Evolutionary conservation across 1,140 invertebrate genomes (phyloP).

Genomic region (Agrypnia vestita): DNA sequence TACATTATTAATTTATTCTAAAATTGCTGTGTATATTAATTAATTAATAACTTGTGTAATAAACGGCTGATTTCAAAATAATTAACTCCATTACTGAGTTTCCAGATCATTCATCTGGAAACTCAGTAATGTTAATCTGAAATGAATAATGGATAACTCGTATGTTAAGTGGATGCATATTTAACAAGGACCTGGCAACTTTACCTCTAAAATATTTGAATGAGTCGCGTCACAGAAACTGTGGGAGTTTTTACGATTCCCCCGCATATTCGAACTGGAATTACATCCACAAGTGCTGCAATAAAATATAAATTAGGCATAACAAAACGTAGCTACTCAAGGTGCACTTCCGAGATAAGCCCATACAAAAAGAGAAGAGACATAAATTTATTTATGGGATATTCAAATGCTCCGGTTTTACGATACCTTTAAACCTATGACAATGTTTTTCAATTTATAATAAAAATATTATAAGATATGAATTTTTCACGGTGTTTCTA

Average conservation of each 20-base stretch:
- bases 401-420: conserved; percentile 19
- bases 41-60: no score
- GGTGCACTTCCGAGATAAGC: conserved; percentile 38
- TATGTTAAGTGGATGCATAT: no score
- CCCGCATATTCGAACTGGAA: conserved; percentile 22
- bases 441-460: conserved; percentile 37
- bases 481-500: no score
- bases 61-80: no score
- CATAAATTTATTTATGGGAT: conserved; percentile 36
- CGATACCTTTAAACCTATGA: conserved; percentile 19
- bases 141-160: no score
- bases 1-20: no score
- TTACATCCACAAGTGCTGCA: conserved; percentile 6
- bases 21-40: no score
- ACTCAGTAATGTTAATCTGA: no score
- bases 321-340: conserved; percentile 38
- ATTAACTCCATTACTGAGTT: no score
- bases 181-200: not conserved
- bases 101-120: no score
- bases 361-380: conserved; percentile 25
- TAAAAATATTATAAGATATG: not conserved
- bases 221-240: conserved; percentile 15
- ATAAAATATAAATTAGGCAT: conserved; percentile 42
- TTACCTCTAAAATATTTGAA: conserved; percentile 13
- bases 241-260: not conserved